A percentile compares a stretch with the other conserved stretches of the same genome.
phyloP scores from a whole-genome alignment of 1,140 invertebrate species.

The Diorhabda carinulata region DNA sequence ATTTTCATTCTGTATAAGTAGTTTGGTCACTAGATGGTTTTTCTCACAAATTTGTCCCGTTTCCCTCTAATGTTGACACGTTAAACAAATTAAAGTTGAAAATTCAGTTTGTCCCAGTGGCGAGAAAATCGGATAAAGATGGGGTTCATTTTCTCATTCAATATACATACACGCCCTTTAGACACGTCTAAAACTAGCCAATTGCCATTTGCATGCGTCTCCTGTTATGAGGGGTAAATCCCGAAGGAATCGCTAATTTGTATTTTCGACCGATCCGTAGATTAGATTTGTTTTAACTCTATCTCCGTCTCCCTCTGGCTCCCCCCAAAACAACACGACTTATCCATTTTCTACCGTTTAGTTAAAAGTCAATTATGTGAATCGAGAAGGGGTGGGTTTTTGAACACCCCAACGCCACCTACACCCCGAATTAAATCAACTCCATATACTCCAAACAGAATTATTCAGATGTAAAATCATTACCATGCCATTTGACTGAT shows the following conservation, averaged over 20 bases:
- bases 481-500: conserved; percentile 29
- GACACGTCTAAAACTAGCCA: conserved; percentile 35
- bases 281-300: conserved; percentile 41
- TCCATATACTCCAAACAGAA: conserved; percentile 28
- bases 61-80: conserved; percentile 22
- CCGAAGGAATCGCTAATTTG: conserved; percentile 41
- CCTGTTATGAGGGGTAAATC: conserved; percentile 17
- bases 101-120: conserved; percentile 24
- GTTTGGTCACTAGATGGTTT: too few species aligned
- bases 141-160: conserved; percentile 23
- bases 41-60: too few species aligned
- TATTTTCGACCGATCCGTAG: conserved; percentile 43
- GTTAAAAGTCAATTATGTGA: conserved; percentile 45
- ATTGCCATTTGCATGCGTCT: conserved; percentile 42
- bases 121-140: conserved; percentile 36
- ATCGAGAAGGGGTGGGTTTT: conserved; percentile 32
- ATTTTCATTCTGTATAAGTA: too few species aligned
- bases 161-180: conserved; percentile 39
- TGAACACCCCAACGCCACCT: conserved; percentile 17
- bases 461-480: conserved; percentile 37
- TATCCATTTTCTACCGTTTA: conserved; percentile 47
- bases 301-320: conserved; percentile 14
- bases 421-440: conserved; percentile 29
- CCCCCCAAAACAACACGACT: conserved; percentile 40
- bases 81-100: conserved; percentile 10